Evolutionary conservation across 92 coral and sea anemone genomes (phyloP).

Genomic region (Parazoanthus swiftii): DNA sequence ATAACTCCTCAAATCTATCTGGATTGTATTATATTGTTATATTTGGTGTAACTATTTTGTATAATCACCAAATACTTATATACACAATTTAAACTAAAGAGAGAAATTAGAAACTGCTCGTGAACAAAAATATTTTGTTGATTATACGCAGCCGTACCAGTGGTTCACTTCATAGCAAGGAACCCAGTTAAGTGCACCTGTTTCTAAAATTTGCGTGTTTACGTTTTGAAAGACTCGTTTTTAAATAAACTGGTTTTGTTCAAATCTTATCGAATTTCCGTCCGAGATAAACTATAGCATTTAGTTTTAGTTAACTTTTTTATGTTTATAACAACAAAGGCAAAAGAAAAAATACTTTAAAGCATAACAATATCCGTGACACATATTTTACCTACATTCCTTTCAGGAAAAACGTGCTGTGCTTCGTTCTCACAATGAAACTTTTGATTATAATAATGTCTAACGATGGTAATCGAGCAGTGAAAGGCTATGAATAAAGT

Average conservation of each 20-base stretch:
- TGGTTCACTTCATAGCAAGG: background rate
- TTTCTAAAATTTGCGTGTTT: background rate
- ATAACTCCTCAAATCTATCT: background rate
- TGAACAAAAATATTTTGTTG: background rate
- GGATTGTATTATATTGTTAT: too few species aligned
- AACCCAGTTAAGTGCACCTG: conserved; percentile 1
- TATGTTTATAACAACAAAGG: too few species aligned
- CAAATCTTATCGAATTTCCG: too few species aligned
- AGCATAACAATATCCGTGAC: too few species aligned
- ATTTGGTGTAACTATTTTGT: background rate
- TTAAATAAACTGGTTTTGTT: too few species aligned
- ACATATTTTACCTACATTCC: too few species aligned
- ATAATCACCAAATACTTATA: background rate
- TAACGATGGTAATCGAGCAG: background rate
- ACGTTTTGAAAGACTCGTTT: background rate
- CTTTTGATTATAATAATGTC: background rate
- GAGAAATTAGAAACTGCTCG: background rate
- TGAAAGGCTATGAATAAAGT: conserved; percentile 23
- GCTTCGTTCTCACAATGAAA: too few species aligned
- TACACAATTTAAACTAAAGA: too few species aligned
- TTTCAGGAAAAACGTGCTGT: too few species aligned
- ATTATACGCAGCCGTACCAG: background rate
- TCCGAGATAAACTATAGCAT: too few species aligned
- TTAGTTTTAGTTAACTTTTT: too few species aligned
- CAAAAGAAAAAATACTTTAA: too few species aligned